Base-by-base conservation (phyloP, 2,888 invertebrate species). In the Agrochola macilenta region DNA sequence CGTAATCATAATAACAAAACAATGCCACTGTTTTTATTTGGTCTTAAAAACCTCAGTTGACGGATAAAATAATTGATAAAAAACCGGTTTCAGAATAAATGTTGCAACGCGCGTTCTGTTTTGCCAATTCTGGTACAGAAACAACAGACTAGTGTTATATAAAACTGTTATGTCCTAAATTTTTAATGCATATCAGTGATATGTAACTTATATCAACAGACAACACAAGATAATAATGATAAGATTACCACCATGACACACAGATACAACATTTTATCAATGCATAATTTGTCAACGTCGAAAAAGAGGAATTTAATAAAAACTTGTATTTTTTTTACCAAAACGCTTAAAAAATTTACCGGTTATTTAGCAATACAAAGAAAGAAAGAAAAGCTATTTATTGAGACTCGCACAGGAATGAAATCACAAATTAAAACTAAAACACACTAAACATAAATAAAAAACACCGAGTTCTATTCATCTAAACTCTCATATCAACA, bases 171-270 rank as follows among this genome's bases (percentile, higher is more conserved):
- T 74, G 54, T 79, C 49, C 72, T 58, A 74, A 61, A 70, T 74
- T 69, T 68, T 63, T 14, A 76, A 81, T 73, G 61, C 66, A 61
- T 69, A 78, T 77, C 82, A 71, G 70, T 77, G 65, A 63, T 68
- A 82, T 54, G 70, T 54, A 69, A 63, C 26, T 58, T 83, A 66
- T 78, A 78, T 74, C 66, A 68, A 61, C 54, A 74, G 43, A 80
- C 52, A 64, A 54, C 39, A 63, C 17, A 46, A 66, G 46, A 81
- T 74, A 74, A 46, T 4, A 58, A 12, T 75, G 82, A 83, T 85
- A 74, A 83, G 82, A 83, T 85, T 82, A 83, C 82, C 78, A 85
- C 83, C 74, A 74, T 72, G 69, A 69, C 66, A 82, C 71, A 26
- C 8, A 49, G 65, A 73, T 78, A 82, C 8, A 35, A 49, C 30